Conservation (phyloP, 92 coral and sea anemone species). For the Epizoanthus scotinus region DNA sequence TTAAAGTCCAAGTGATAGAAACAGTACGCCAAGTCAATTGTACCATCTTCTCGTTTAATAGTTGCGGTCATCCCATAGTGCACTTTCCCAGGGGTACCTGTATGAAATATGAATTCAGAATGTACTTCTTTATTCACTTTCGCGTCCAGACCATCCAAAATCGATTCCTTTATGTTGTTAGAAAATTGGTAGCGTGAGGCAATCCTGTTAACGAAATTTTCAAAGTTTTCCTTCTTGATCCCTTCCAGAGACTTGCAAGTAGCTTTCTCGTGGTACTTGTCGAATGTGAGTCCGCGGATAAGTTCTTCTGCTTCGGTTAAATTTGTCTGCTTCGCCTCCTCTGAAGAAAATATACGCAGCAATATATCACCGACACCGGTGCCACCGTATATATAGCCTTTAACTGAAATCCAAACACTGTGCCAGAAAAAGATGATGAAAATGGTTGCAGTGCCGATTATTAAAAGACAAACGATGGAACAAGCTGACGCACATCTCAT, state of each 20-base stretch:
- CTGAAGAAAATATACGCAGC: slow-evolving; percentile 1
- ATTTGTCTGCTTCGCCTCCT: slow-evolving; percentile 36
- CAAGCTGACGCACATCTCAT: no score
- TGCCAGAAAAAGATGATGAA: no score
- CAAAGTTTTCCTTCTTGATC: slow-evolving; percentile 39
- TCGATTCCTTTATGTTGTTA: not conserved
- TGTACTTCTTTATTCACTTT: slow-evolving; percentile 11
- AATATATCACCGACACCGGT: not conserved
- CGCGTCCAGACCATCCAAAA: slow-evolving; percentile 44
- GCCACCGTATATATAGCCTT: no score
- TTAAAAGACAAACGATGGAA: no score
- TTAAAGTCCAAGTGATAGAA: slow-evolving; percentile 49
- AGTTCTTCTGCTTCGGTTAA: slow-evolving; percentile 16
- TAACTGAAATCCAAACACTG: no score
- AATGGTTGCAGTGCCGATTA: no score
- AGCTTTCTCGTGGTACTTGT: slow-evolving; percentile 41
- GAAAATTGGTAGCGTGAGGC: slow-evolving; percentile 41
- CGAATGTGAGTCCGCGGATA: slow-evolving; percentile 43
- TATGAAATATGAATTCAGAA: slow-evolving; percentile 39
- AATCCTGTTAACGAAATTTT: slow-evolving; percentile 24
- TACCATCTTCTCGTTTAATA: slow-evolving; percentile 39
- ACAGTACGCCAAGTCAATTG: slow-evolving; percentile 52
- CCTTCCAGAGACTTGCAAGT: slow-evolving; percentile 39
- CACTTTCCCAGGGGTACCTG: slow-evolving; percentile 38
- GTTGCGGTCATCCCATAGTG: slow-evolving; percentile 37